A percentile compares a stretch with the other conserved stretches of the same genome.
Evolutionary conservation across 1,140 invertebrate genomes (phyloP).

Genomic region (Armadillidium nasatum): DNA sequence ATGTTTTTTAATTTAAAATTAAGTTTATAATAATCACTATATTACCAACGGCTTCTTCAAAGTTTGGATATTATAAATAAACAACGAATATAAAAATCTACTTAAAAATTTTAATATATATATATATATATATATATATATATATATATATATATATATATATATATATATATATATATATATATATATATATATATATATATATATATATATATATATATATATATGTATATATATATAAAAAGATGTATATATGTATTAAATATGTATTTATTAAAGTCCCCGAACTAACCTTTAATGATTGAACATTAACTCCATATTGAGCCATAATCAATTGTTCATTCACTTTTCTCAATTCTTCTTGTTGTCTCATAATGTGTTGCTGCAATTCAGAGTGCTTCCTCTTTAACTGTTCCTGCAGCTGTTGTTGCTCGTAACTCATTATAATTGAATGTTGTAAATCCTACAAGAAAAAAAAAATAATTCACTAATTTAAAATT

Average conservation of each 20-base stretch:
- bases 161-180: background rate
- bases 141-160: background rate
- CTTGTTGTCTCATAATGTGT: slow-evolving; percentile 76
- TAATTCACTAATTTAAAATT: too few relatives aligned
- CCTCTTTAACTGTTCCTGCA: too few relatives aligned
- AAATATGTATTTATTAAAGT: background rate
- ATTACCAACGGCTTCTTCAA: too few relatives aligned
- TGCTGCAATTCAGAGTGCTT: too few relatives aligned
- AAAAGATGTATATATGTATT: background rate
- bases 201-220: background rate
- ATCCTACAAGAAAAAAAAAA: too few relatives aligned
- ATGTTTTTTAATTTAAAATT: too few relatives aligned
- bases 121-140: slow-evolving; percentile 19
- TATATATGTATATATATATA: background rate
- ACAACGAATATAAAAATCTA: slow-evolving; percentile 33
- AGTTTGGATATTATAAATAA: too few relatives aligned
- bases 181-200: background rate
- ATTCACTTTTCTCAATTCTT: slow-evolving; percentile 72
- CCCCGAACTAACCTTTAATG: slow-evolving; percentile 30
- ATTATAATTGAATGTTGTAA: too few relatives aligned
- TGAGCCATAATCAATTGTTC: slow-evolving; percentile 78
- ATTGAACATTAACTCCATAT: slow-evolving; percentile 56
- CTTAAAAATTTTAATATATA: slow-evolving; percentile 17
- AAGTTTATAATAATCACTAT: too few relatives aligned
- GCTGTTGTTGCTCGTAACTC: too few relatives aligned